These are phyloP conservation scores for Marmota monax DNA, from an alignment of 2,113 vertebrate genomes.

Conservation along the genomic window DNA sequence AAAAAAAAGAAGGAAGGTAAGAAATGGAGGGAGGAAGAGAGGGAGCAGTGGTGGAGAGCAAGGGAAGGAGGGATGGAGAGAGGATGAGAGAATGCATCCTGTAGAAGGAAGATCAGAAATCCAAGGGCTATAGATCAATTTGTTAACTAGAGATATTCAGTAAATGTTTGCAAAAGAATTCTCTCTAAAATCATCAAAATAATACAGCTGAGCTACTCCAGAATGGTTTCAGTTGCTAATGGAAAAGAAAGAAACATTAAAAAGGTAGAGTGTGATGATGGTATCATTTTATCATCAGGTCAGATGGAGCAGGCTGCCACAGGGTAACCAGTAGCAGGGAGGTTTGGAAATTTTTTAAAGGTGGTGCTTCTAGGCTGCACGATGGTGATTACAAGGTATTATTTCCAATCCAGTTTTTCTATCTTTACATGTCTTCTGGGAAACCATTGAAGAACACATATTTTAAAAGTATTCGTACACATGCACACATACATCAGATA, in stretches of 20 bases:
- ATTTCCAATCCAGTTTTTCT: background rate
- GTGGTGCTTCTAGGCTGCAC: background rate
- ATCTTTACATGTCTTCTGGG: background rate
- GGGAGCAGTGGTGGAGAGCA: background rate
- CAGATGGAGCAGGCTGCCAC: background rate
- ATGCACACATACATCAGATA: background rate
- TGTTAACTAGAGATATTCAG: background rate
- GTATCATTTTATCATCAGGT: background rate
- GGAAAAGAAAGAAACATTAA: background rate
- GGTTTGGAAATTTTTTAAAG: background rate
- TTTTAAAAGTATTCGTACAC: background rate
- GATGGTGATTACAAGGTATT: background rate
- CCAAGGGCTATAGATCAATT: background rate
- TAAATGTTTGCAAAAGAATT: background rate
- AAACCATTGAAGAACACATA: background rate
- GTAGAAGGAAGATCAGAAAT: background rate
- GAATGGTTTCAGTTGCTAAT: background rate
- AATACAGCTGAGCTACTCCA: background rate
- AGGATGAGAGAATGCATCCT: background rate
- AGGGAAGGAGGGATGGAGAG: too few relatives aligned
- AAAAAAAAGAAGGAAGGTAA: background rate
- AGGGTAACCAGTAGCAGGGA: background rate
- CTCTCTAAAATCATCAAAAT: background rate
- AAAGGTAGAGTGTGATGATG: background rate
- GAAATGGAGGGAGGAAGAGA: background rate